phyloP scores from a whole-genome alignment of 2,113 vertebrate genomes.

The Daubentonia madagascariensis region DNA sequence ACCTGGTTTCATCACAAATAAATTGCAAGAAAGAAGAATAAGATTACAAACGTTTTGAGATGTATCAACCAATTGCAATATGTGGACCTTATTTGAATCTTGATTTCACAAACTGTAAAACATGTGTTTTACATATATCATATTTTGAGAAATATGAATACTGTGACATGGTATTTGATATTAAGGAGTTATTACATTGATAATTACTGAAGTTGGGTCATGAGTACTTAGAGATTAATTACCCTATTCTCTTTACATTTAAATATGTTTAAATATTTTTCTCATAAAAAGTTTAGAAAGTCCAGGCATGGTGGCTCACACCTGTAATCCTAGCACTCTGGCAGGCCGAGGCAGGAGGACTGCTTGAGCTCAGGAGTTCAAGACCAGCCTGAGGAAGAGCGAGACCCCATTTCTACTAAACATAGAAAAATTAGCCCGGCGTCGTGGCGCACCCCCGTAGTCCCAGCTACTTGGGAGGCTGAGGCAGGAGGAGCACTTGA shows the following conservation, averaged over 20 bases:
- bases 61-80: not conserved
- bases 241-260: not conserved
- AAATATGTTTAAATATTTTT: not conserved
- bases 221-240: not conserved
- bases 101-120: not conserved
- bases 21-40: not conserved
- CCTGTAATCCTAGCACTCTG: too few species aligned
- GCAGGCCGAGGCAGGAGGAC: too few species aligned
- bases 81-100: not conserved
- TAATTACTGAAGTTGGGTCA: not conserved
- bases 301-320: accelerated
- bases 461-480: too few species aligned
- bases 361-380: too few species aligned
- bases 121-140: not conserved
- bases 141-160: not conserved
- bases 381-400: too few species aligned
- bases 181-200: not conserved
- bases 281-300: not conserved
- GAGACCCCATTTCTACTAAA: too few species aligned
- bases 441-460: too few species aligned
- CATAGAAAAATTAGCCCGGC: too few species aligned
- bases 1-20: not conserved
- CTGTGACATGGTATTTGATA: not conserved
- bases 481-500: too few species aligned
- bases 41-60: not conserved